A percentile compares a stretch with the other conserved stretches of the same genome.
phyloP scores from a whole-genome alignment of 2,888 invertebrate species.

The Siphlonurus alternatus region DNA sequence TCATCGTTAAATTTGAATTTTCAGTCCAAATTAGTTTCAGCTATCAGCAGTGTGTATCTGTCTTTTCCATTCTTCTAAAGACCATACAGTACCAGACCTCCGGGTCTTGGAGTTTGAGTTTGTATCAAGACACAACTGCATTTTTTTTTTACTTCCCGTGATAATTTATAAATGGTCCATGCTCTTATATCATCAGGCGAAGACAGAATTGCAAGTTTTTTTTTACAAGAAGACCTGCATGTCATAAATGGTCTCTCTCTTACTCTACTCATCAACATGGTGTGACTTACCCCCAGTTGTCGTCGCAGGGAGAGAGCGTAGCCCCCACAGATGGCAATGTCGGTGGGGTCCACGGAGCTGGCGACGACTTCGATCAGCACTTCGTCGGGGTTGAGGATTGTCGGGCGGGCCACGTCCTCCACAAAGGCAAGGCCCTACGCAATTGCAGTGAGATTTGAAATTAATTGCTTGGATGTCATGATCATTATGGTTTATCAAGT shows the following conservation, averaged over 20 bases:
- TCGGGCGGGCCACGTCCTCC: slow-evolving; percentile 34
- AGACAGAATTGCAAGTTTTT: background rate
- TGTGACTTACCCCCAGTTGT: slow-evolving; percentile 18
- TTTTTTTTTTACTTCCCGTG: background rate
- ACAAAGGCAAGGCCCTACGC: slow-evolving; percentile 34
- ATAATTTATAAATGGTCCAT: background rate
- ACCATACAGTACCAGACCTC: too few relatives aligned
- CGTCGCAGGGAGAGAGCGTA: slow-evolving; percentile 31
- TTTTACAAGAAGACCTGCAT: too few relatives aligned
- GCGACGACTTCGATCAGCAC: slow-evolving; percentile 43
- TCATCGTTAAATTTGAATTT: too few relatives aligned
- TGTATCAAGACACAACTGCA: too few relatives aligned
- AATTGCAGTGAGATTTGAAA: background rate
- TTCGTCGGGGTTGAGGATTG: slow-evolving; percentile 33
- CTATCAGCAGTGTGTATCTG: too few relatives aligned
- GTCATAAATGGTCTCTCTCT: background rate
- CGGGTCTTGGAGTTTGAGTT: too few relatives aligned
- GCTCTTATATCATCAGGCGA: background rate
- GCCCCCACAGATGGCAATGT: slow-evolving; percentile 39
- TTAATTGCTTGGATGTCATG: background rate
- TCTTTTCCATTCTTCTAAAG: too few relatives aligned
- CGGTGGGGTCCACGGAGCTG: slow-evolving; percentile 38
- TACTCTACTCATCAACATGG: background rate
- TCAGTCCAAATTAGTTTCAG: too few relatives aligned
- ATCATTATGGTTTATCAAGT: background rate